Conservation (phyloP, 1,140 invertebrate genomes). For the Eurosta solidaginis region DNA sequence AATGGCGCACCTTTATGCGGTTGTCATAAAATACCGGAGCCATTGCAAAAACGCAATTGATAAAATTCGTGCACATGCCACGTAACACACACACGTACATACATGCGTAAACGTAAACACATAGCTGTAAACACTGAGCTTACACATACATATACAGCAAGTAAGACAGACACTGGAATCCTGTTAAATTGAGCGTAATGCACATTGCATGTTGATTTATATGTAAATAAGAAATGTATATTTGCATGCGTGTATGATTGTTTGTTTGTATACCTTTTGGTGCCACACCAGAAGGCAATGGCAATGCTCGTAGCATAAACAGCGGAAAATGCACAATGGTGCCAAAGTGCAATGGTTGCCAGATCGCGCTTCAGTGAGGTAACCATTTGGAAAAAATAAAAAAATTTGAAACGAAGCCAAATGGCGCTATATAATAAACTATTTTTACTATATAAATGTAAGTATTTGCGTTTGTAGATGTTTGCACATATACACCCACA, state of each 20-base stretch:
- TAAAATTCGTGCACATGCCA: not conserved
- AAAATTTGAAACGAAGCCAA: conserved; percentile 6
- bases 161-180: conserved; percentile 8
- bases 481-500: not conserved
- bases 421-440: not conserved
- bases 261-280: not conserved
- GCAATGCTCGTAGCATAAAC: conserved; percentile 9
- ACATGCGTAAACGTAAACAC: not conserved
- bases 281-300: not conserved
- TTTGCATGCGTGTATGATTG: not conserved
- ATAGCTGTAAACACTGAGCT: too few relatives aligned
- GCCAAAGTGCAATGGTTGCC: conserved; percentile 6
- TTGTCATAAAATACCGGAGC: conserved; percentile 11
- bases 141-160: too few relatives aligned
- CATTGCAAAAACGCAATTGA: conserved; percentile 12
- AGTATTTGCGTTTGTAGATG: not conserved
- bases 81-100: not conserved
- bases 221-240: not conserved
- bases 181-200: conserved; percentile 24
- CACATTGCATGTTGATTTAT: not conserved
- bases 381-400: conserved; percentile 7
- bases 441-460: not conserved
- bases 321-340: not conserved
- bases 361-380: not conserved
- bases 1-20: conserved; percentile 20